phyloP scores from a whole-genome alignment of 2,113 vertebrate genomes.

The Phrynocephalus versicolor region DNA sequence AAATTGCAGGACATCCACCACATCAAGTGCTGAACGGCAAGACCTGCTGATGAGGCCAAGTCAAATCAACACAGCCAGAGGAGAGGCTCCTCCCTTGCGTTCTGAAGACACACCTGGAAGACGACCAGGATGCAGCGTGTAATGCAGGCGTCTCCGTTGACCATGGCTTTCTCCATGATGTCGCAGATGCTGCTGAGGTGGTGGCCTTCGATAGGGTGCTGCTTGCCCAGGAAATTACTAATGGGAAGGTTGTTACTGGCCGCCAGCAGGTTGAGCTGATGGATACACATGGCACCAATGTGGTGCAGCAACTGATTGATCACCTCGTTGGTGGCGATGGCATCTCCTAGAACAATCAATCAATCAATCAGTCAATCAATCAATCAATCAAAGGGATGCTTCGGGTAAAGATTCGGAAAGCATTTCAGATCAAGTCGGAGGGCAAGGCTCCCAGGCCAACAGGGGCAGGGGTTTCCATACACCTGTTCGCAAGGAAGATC shows the following conservation, averaged over 20 bases:
- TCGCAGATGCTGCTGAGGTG: constrained; percentile 97
- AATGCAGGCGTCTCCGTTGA: constrained; percentile 92
- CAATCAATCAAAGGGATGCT: accelerated
- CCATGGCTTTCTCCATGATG: constrained; percentile 99
- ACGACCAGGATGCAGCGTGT: constrained; percentile 96
- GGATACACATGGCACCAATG: constrained; percentile 98
- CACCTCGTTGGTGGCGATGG: constrained; percentile 90
- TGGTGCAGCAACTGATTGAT: constrained; percentile 98
- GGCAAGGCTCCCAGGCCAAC: too few species aligned
- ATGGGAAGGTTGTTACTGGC: constrained; percentile 88
- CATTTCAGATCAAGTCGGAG: too few species aligned
- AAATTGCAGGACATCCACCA: too few species aligned
- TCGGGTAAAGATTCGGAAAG: background rate
- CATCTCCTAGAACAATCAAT: constrained; percentile 85
- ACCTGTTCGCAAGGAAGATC: too few species aligned
- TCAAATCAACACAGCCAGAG: too few species aligned
- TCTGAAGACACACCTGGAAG: constrained; percentile 90
- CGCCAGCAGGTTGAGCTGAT: constrained; percentile 94
- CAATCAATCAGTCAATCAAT: too few species aligned
- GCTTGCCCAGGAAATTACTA: constrained; percentile 89
- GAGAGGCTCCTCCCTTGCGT: too few species aligned
- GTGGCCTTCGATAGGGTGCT: constrained; percentile 93
- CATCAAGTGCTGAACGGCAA: too few species aligned
- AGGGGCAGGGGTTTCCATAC: too few species aligned
- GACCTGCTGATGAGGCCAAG: too few species aligned